Percentiles rank a stretch among this genome's conserved stretches.
Evolutionary conservation across 2,888 invertebrate genomes (phyloP).

Genomic region (Apamea monoglypha): DNA sequence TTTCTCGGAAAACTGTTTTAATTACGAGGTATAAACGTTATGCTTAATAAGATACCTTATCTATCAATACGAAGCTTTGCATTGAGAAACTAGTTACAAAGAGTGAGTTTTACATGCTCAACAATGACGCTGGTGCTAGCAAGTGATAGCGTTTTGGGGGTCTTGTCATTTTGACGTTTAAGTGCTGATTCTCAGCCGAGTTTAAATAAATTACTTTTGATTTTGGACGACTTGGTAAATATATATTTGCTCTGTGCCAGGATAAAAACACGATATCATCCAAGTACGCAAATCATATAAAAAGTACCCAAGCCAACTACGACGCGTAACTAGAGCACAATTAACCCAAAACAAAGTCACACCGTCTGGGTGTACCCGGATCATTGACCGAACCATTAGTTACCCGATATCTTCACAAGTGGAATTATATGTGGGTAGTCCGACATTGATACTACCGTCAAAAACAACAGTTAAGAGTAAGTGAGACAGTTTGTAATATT

Average conservation of each 20-base stretch:
- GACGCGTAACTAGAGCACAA: slow-evolving; percentile 19
- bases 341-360: slow-evolving; percentile 41
- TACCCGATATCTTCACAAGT: slow-evolving; percentile 58
- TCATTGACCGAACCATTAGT: slow-evolving; percentile 63
- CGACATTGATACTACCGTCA: slow-evolving; percentile 53
- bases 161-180: no score
- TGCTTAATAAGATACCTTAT: background rate
- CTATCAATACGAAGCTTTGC: background rate
- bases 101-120: background rate
- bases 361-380: slow-evolving; percentile 44
- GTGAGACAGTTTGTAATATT: slow-evolving; percentile 51
- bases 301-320: slow-evolving; percentile 9
- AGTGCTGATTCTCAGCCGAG: no score
- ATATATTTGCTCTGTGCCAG: no score
- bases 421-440: slow-evolving; percentile 53
- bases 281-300: background rate
- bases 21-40: background rate
- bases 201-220: no score
- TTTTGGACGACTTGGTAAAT: no score
- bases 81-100: background rate
- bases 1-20: background rate
- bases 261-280: no score
- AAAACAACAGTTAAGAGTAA: slow-evolving; percentile 59
- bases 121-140: no score
- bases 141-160: no score